Conservation (phyloP, 2,797 vertebrate genomes). For the Pantherophis vulpinus region DNA sequence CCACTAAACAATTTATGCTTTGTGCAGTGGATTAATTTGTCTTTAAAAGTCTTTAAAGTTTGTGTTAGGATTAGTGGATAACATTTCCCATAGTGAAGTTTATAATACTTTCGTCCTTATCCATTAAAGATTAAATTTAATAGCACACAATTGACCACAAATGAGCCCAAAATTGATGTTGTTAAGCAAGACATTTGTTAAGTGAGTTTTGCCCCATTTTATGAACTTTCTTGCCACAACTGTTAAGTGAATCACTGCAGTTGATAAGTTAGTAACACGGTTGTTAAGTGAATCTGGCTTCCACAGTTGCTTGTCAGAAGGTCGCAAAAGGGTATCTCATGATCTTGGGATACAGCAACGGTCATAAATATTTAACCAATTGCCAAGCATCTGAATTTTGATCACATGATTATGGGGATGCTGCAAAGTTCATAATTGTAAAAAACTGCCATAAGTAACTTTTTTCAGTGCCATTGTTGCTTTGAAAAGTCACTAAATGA, state of each 20-base stretch:
- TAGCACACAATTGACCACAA: background rate
- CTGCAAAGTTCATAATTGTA: background rate
- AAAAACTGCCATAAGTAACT: background rate
- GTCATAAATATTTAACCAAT: background rate
- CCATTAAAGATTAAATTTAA: background rate
- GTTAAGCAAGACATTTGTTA: background rate
- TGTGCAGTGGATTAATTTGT: background rate
- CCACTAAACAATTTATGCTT: too few species aligned
- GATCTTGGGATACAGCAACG: background rate
- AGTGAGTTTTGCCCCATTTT: background rate
- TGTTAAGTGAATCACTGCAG: background rate
- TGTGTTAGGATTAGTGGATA: background rate
- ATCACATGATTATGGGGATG: background rate
- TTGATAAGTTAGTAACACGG: background rate
- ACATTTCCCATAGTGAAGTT: background rate
- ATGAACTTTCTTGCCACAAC: background rate
- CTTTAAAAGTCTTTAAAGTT: background rate
- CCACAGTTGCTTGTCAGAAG: background rate
- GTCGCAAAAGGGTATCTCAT: background rate
- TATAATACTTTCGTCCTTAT: background rate
- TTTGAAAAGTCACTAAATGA: background rate
- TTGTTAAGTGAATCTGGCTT: background rate
- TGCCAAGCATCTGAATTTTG: background rate
- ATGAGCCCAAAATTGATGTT: background rate
- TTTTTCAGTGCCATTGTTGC: background rate